These are phyloP conservation scores for Pecten maximus DNA, from an alignment of 2,888 invertebrate genomes.

Conservation along the genomic window DNA sequence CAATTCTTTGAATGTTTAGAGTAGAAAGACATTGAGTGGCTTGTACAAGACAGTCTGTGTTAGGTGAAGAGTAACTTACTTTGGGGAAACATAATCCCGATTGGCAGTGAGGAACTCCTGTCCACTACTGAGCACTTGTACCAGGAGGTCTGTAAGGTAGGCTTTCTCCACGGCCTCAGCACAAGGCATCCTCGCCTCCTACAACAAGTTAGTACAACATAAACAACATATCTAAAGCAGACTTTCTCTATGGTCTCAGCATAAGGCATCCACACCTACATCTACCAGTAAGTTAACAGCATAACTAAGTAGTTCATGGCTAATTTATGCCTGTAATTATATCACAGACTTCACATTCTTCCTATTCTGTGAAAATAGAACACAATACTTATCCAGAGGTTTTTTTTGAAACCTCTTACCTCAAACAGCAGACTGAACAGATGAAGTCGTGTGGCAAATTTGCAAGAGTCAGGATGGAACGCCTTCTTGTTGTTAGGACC, in stretches of 20 bases:
- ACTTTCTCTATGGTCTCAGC: conserved; percentile 85
- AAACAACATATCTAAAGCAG: conserved; percentile 66
- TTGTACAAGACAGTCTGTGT: neutral
- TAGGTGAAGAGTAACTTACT: conserved; percentile 67
- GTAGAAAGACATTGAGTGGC: no score
- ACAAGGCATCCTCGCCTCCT: conserved; percentile 88
- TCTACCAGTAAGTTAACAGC: neutral
- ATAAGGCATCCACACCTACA: conserved; percentile 84
- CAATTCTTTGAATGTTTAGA: no score
- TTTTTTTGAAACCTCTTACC: conserved; percentile 77
- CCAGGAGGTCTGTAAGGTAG: conserved; percentile 79
- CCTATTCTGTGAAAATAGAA: no score
- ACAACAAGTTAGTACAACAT: conserved; percentile 80
- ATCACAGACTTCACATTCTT: no score
- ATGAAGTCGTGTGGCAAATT: conserved; percentile 86
- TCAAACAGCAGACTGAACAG: conserved; percentile 89
- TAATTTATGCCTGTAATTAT: no score
- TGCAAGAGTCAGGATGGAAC: conserved; percentile 53
- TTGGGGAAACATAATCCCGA: conserved; percentile 78
- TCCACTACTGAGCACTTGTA: conserved; percentile 80
- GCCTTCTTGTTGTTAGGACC: conserved; percentile 64
- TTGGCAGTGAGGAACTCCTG: conserved; percentile 78
- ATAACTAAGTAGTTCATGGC: no score
- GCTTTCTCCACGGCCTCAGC: conserved; percentile 85
- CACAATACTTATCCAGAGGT: no score